phyloP scores from a whole-genome alignment of 2,113 vertebrate genomes.

The Cheilinus undulatus region DNA sequence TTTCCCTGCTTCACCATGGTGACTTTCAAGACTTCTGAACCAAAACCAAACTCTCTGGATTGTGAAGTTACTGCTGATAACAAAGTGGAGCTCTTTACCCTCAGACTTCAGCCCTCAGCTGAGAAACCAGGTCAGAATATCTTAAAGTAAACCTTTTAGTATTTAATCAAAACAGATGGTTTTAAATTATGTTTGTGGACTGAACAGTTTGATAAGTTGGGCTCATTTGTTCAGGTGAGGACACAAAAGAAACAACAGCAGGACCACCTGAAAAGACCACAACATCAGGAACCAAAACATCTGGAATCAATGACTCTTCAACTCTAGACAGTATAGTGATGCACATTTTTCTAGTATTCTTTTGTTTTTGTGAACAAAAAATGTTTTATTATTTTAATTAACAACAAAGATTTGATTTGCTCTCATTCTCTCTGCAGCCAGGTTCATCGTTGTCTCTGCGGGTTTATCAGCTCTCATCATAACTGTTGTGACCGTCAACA shows the following conservation, averaged over 20 bases:
- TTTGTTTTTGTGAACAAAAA: no score
- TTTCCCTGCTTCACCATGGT: not conserved
- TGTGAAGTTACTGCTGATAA: constrained; percentile 2
- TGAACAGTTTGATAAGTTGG: not conserved
- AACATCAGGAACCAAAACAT: not conserved
- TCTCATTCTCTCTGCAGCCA: no score
- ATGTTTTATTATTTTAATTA: no score
- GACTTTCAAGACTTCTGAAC: not conserved
- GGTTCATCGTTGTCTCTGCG: no score
- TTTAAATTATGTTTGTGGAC: no score
- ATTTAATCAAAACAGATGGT: no score
- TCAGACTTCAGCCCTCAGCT: constrained; percentile 1
- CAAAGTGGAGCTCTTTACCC: not conserved
- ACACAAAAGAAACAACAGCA: not conserved
- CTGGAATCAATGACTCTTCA: not conserved
- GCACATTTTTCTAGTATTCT: no score
- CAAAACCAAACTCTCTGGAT: not conserved
- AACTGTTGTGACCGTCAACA: no score
- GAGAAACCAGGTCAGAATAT: constrained; percentile 19
- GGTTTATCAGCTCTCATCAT: no score
- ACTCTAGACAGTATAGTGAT: no score
- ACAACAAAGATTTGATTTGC: no score
- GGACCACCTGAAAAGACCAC: not conserved
- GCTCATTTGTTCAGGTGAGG: constrained; percentile 4
- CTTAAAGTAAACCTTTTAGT: no score